Evolutionary conservation across 2,888 invertebrate species (phyloP).

Genomic region (Ophion ellenae): DNA sequence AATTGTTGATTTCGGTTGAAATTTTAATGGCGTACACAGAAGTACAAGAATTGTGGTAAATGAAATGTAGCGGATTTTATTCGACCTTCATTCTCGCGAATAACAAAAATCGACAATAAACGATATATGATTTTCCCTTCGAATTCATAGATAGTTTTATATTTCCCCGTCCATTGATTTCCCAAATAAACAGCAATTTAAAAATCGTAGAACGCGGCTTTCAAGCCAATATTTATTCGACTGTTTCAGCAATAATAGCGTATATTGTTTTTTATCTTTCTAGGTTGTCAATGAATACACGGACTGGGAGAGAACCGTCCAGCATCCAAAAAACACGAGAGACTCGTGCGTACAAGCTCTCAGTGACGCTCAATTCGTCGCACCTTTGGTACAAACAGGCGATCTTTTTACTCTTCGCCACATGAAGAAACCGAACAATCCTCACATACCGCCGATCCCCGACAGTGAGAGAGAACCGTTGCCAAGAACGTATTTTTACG

Average conservation of each 20-base stretch:
- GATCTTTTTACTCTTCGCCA: conserved; percentile 88
- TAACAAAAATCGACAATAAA: no score
- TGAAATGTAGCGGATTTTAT: no score
- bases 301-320: conserved; percentile 97
- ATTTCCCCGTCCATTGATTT: no score
- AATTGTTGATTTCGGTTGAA: no score
- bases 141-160: no score
- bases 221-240: not conserved
- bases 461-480: conserved; percentile 86
- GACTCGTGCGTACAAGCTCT: conserved; percentile 96
- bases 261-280: conserved; percentile 7
- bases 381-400: conserved; percentile 94
- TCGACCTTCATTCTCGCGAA: no score
- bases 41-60: no score
- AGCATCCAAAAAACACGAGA: conserved; percentile 94
- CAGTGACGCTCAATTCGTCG: conserved; percentile 97
- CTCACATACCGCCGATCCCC: conserved; percentile 86
- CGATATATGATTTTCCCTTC: no score
- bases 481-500: conserved; percentile 94
- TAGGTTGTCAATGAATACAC: conserved; percentile 95
- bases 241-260: not conserved
- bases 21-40: no score
- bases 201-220: not conserved
- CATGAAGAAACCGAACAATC: conserved; percentile 85
- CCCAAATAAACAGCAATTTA: no score